Evolutionary conservation across 2,888 invertebrate species (phyloP).

Genomic region (Apoderus coryli): DNA sequence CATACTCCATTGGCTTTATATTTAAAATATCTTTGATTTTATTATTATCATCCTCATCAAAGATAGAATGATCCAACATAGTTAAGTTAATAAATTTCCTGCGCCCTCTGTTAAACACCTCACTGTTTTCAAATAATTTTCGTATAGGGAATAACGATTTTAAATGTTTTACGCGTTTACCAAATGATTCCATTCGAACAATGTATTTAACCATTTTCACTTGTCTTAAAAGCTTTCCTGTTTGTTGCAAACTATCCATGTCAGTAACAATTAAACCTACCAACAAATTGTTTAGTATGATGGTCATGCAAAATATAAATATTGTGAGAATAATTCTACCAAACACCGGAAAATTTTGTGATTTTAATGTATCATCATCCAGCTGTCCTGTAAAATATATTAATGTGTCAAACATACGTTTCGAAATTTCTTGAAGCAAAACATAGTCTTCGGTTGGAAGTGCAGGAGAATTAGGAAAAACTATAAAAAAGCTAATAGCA

Average conservation of each 20-base stretch:
- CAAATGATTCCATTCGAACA: slow-evolving; percentile 16
- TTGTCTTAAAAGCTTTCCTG: slow-evolving; percentile 18
- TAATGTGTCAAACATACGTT: slow-evolving; percentile 19
- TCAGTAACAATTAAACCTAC: slow-evolving; percentile 22
- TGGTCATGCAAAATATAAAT: slow-evolving; percentile 22
- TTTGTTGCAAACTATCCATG: slow-evolving; percentile 20
- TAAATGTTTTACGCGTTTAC: slow-evolving; percentile 15
- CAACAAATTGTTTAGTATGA: slow-evolving; percentile 21
- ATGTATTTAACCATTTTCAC: slow-evolving; percentile 19
- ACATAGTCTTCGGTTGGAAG: too few species aligned
- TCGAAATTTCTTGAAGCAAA: slow-evolving; percentile 13
- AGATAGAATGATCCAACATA: neutral
- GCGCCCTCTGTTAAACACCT: too few species aligned
- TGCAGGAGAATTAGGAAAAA: slow-evolving; percentile 18
- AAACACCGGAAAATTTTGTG: slow-evolving; percentile 17
- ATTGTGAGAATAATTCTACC: slow-evolving; percentile 18
- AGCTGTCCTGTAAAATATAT: slow-evolving; percentile 21
- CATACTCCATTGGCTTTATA: too few species aligned
- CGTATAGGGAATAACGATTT: too few species aligned
- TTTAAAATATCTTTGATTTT: slow-evolving; percentile 1
- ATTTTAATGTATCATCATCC: slow-evolving; percentile 17
- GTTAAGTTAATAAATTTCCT: slow-evolving; percentile 1
- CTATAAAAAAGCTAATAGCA: slow-evolving; percentile 20
- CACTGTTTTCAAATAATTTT: neutral
- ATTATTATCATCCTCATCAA: neutral